Conservation (phyloP, 1,140 invertebrate genomes). For the Drosophila nannoptera region DNA sequence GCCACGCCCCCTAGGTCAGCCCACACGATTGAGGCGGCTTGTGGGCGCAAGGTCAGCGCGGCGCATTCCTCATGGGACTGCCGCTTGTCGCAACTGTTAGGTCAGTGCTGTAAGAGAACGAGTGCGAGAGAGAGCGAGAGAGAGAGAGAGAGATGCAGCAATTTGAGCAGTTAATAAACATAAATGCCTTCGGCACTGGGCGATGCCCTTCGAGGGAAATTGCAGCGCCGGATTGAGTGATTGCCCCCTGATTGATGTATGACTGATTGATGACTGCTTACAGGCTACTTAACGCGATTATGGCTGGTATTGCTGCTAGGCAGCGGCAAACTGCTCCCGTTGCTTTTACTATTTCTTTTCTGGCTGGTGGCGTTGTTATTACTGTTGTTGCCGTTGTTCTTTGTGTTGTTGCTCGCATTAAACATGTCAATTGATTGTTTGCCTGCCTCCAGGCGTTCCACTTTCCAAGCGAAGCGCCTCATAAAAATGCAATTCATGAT, state of each 20-base stretch:
- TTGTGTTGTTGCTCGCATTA: slow-evolving; percentile 4
- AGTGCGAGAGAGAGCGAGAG: not conserved
- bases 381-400: too few relatives aligned
- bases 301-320: not conserved
- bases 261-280: slow-evolving; percentile 16
- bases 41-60: slow-evolving; percentile 59
- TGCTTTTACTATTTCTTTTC: not conserved
- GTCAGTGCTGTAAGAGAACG: too few relatives aligned
- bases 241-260: slow-evolving; percentile 7
- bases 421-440: slow-evolving; percentile 26
- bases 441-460: not conserved
- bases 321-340: not conserved
- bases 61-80: slow-evolving; percentile 8
- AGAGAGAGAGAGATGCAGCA: not conserved
- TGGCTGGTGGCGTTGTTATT: too few relatives aligned
- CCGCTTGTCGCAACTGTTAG: slow-evolving; percentile 18
- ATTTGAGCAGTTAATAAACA: slow-evolving; percentile 64
- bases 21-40: slow-evolving; percentile 55
- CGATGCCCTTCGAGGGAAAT: slow-evolving; percentile 1
- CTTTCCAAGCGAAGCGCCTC: not conserved
- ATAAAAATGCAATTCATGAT: slow-evolving; percentile 28
- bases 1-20: slow-evolving; percentile 33
- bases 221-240: slow-evolving; percentile 5
- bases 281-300: slow-evolving; percentile 12
- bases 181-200: slow-evolving; percentile 53